These are phyloP conservation scores for Neocrepidodera transversa DNA, from an alignment of 2,888 invertebrate species.

Conservation along the genomic window DNA sequence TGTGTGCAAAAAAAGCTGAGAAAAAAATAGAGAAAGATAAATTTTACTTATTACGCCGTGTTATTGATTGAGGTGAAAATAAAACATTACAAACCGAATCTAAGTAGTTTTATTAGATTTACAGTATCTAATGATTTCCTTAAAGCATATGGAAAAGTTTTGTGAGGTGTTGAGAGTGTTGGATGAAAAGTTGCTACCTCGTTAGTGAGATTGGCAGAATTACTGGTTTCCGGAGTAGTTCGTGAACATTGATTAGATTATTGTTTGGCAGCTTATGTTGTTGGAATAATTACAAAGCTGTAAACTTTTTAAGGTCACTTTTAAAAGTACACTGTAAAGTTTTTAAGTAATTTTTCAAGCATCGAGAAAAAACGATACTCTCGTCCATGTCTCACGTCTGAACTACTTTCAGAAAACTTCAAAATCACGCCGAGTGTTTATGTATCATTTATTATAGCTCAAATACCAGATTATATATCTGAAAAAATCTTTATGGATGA, in stretches of 20 bases:
- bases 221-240: slow-evolving; percentile 27
- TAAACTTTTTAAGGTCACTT: slow-evolving; percentile 15
- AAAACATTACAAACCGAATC: too few species aligned
- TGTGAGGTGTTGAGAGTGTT: slow-evolving; percentile 21
- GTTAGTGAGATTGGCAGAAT: slow-evolving; percentile 30
- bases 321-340: slow-evolving; percentile 6
- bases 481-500: too few species aligned
- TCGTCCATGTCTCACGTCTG: neutral
- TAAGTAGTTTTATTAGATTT: slow-evolving; percentile 14
- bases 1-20: too few species aligned
- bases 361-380: neutral
- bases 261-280: slow-evolving; percentile 20
- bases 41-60: too few species aligned
- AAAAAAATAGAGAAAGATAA: too few species aligned
- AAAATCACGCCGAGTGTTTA: too few species aligned
- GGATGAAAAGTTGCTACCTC: slow-evolving; percentile 23
- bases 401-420: neutral
- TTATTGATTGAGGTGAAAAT: too few species aligned
- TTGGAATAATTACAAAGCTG: slow-evolving; percentile 18
- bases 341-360: neutral
- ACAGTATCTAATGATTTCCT: slow-evolving; percentile 22
- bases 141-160: slow-evolving; percentile 29
- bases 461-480: too few species aligned
- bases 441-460: too few species aligned
- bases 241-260: slow-evolving; percentile 25